These are phyloP conservation scores for Cetoscarus ocellatus DNA, from an alignment of 2,797 vertebrate species.

Conservation along the genomic window DNA sequence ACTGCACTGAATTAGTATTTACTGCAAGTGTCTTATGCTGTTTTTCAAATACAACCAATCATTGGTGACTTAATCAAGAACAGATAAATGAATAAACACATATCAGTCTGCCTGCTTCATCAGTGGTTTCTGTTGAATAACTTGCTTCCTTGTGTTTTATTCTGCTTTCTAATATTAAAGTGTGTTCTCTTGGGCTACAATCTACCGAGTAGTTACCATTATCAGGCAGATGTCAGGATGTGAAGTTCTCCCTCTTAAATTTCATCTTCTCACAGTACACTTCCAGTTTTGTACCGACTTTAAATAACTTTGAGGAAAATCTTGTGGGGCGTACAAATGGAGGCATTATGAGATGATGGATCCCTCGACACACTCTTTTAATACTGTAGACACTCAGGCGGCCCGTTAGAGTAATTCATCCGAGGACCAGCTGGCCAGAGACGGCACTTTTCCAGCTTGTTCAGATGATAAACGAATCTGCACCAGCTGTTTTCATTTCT, in stretches of 20 bases:
- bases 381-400: not conserved
- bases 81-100: too few relatives aligned
- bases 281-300: not conserved
- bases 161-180: too few relatives aligned
- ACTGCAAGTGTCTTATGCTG: too few relatives aligned
- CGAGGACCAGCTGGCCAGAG: not conserved
- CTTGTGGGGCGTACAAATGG: not conserved
- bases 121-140: too few relatives aligned
- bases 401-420: conserved; percentile 6
- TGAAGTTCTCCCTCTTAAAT: not conserved
- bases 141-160: too few relatives aligned
- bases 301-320: conserved; percentile 8
- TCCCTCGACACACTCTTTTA: not conserved
- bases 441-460: conserved; percentile 2
- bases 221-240: not conserved
- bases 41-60: too few relatives aligned
- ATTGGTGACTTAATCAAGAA: too few relatives aligned
- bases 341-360: not conserved
- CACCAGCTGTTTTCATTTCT: conserved; percentile 3
- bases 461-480: conserved; percentile 9
- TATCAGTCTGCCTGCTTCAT: too few relatives aligned
- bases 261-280: not conserved
- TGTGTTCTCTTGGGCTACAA: not conserved
- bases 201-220: not conserved
- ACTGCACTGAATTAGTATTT: too few relatives aligned